Conservation (phyloP, 1,140 invertebrate species). For the Plectus sambesii region DNA sequence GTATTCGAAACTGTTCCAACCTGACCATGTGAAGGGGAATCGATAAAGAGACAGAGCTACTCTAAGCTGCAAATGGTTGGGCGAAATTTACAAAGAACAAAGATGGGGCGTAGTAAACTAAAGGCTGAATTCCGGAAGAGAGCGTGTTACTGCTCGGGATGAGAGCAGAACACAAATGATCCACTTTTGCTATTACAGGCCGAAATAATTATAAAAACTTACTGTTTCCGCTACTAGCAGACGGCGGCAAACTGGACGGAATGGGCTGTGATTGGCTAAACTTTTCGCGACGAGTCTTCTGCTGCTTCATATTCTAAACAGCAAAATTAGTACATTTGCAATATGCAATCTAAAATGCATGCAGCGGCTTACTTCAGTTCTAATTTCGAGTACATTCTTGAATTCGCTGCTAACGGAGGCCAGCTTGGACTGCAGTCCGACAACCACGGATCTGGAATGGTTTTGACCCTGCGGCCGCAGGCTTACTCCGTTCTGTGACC, state of each 20-base stretch:
- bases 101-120: too few relatives aligned
- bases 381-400: slow-evolving; percentile 77
- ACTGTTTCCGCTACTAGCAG: slow-evolving; percentile 34
- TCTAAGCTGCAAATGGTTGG: too few relatives aligned
- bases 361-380: slow-evolving; percentile 61
- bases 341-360: neutral
- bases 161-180: too few relatives aligned
- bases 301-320: slow-evolving; percentile 83
- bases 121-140: too few relatives aligned
- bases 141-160: too few relatives aligned
- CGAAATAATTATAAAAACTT: slow-evolving; percentile 6
- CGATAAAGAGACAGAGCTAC: too few relatives aligned
- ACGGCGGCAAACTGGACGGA: slow-evolving; percentile 38
- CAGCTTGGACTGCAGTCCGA: slow-evolving; percentile 82
- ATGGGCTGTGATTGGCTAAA: slow-evolving; percentile 52
- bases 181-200: too few relatives aligned
- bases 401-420: slow-evolving; percentile 93
- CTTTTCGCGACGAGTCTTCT: slow-evolving; percentile 80
- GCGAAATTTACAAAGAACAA: too few relatives aligned
- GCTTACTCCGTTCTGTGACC: slow-evolving; percentile 52
- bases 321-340: neutral
- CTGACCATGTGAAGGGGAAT: too few relatives aligned
- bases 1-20: too few relatives aligned
- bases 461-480: slow-evolving; percentile 53
- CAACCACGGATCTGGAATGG: slow-evolving; percentile 87